Percentiles rank a stretch among this genome's conserved stretches.
These are phyloP conservation scores for Yponomeuta plumbellus DNA, from an alignment of 2,888 invertebrate genomes.

Conservation along the genomic window DNA sequence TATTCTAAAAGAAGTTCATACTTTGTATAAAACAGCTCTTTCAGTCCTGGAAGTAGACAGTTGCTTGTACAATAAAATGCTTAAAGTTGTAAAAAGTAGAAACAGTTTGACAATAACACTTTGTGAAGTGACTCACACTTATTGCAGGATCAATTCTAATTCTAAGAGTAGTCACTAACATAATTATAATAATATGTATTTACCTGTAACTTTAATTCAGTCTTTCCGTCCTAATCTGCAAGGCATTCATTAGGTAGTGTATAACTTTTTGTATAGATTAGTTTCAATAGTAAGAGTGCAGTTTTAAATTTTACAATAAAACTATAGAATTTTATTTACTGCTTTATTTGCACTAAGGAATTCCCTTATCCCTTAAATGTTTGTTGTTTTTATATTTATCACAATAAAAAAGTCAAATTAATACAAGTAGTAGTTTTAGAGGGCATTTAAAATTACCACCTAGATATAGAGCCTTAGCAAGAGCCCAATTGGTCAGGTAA, in stretches of 20 bases:
- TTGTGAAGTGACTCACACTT: not conserved
- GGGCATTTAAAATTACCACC: too few relatives aligned
- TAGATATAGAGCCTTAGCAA: too few relatives aligned
- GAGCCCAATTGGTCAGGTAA: not conserved
- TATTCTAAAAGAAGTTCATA: too few relatives aligned
- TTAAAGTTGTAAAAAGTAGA: not conserved
- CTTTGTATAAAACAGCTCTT: too few relatives aligned
- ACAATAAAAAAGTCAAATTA: not conserved
- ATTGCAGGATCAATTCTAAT: not conserved
- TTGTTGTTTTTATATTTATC: not conserved
- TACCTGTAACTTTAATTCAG: not conserved
- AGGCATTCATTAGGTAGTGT: not conserved
- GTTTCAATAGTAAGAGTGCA: slow-evolving; percentile 12
- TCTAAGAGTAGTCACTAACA: not conserved
- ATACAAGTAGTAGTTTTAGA: too few relatives aligned
- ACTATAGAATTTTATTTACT: slow-evolving; percentile 16
- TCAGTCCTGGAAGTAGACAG: too few relatives aligned
- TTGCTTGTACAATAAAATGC: too few relatives aligned
- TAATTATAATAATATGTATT: not conserved
- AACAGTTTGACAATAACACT: slow-evolving; percentile 1
- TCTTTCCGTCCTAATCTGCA: not conserved
- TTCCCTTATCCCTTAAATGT: not conserved
- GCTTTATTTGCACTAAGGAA: slow-evolving; percentile 20
- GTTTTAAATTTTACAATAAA: slow-evolving; percentile 16
- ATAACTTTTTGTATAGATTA: not conserved